Conservation (phyloP, 2,113 vertebrate genomes). For the Chrysochloris asiatica region DNA sequence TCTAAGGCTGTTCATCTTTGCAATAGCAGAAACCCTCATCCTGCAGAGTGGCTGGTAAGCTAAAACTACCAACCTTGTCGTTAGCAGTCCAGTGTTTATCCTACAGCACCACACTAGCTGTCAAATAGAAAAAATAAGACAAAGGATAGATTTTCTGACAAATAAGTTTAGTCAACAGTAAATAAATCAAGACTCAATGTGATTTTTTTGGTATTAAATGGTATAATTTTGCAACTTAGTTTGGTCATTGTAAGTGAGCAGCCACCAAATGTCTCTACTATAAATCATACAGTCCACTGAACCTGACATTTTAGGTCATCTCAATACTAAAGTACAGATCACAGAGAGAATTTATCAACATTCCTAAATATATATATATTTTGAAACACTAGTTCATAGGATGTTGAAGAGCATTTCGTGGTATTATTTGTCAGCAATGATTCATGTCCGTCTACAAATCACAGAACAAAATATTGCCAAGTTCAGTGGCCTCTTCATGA, state of each 20-base stretch:
- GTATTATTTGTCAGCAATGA: not conserved
- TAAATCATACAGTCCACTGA: not conserved
- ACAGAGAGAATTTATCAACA: not conserved
- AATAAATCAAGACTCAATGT: not conserved
- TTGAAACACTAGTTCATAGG: not conserved
- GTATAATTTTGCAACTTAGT: not conserved
- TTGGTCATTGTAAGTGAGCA: not conserved
- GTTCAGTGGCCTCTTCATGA: not conserved
- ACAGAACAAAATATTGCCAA: not conserved
- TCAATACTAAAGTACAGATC: slow-evolving; percentile 24
- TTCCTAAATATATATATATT: slow-evolving; percentile 27
- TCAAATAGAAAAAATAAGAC: not conserved
- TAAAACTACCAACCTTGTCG: no score
- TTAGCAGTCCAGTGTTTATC: no score
- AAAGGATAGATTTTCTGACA: not conserved
- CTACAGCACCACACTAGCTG: no score
- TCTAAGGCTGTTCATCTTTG: no score
- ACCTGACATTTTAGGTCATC: not conserved
- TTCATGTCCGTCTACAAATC: not conserved
- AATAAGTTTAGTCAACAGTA: not conserved
- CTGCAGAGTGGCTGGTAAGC: no score
- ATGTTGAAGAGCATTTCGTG: not conserved
- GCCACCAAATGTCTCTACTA: not conserved
- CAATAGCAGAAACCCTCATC: no score
- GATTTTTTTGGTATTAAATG: slow-evolving; percentile 33